A percentile compares a stretch with the other conserved stretches of the same genome.
These are phyloP conservation scores for Danaus chrysippus DNA, from an alignment of 2,888 invertebrate genomes.

Conservation along the genomic window DNA sequence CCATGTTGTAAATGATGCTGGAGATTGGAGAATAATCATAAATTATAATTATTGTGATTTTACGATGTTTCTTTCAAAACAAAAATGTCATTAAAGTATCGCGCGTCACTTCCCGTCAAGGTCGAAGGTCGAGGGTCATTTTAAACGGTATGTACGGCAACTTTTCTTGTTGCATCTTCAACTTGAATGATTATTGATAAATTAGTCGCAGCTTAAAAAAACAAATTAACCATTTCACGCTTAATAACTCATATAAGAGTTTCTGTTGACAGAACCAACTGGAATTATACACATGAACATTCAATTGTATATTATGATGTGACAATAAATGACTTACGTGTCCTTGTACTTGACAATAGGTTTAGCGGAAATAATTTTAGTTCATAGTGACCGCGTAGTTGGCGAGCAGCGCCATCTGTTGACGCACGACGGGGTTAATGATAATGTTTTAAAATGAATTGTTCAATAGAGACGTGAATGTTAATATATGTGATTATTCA, in stretches of 20 bases:
- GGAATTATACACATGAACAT: neutral
- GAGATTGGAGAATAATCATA: no score
- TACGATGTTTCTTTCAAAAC: no score
- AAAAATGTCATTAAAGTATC: constrained; percentile 7
- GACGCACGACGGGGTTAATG: neutral
- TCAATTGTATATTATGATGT: constrained; percentile 6
- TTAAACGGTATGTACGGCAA: neutral
- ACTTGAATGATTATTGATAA: no score
- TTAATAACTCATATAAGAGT: no score
- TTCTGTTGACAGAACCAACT: neutral
- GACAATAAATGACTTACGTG: constrained; percentile 15
- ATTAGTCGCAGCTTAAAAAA: no score
- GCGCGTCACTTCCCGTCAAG: constrained; percentile 6
- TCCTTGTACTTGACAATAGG: constrained; percentile 32
- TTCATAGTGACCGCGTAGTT: neutral
- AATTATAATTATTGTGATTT: no score
- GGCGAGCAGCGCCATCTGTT: neutral
- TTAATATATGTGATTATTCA: no score
- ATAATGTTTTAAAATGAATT: no score
- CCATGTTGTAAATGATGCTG: no score
- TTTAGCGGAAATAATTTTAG: constrained; percentile 29
- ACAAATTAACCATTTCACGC: no score
- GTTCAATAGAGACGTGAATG: no score
- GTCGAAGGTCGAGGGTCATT: constrained; percentile 7
- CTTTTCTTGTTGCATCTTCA: neutral